Evolutionary conservation across 2,797 vertebrate genomes (phyloP), one percentile per base, ranked within the genome.

Genomic region (Sebastes taczanowskii): DNA sequence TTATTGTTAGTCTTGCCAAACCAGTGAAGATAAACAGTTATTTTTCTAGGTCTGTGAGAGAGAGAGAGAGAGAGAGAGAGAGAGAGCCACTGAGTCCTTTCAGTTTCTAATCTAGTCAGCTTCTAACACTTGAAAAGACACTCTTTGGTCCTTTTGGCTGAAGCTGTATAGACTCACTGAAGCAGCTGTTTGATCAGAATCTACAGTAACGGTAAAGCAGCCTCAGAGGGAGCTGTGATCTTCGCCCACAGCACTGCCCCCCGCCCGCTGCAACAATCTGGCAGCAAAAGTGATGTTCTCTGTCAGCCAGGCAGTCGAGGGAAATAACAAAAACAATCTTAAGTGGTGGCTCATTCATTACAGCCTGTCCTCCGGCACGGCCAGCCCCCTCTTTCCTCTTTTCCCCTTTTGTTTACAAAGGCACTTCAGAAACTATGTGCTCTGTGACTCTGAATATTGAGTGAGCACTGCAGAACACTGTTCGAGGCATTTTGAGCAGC

Each of bases 251-350:
- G 20, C 18, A 1, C 72, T 22, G 75, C 81, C 87, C 49, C 18
- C 75, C 70, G n/a, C 85, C 92, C 38, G 74, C 84, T 76, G 56
- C 85, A 86, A 64, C 78, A 88, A 84, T 88, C 80, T 80, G 74
- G 74, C 90, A 91, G 90, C 91, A 92, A 94, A 49, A 94, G 84
- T 85, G 89, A 92, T 92, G 85, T 91, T 91, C 86, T 90, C 88
- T 87, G 86, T 90, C 80, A 85, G 85, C 90, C 75, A 77, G 79
- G 89, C 87, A 87, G 92, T 89, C 74, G 60, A 77, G 86, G 90
- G 90, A 92, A 93, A 93, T 90, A 93, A 92, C 88, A 86, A 91
- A 95, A 96, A 92, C 93, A 93, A 86, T 90, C 86, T 91, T 88
- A 92, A 94, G 92, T 89, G 91, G 89, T 78, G 84, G 87, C 86